Conservation (phyloP, 1,140 invertebrate genomes). For the Nasonia vitripennis region DNA sequence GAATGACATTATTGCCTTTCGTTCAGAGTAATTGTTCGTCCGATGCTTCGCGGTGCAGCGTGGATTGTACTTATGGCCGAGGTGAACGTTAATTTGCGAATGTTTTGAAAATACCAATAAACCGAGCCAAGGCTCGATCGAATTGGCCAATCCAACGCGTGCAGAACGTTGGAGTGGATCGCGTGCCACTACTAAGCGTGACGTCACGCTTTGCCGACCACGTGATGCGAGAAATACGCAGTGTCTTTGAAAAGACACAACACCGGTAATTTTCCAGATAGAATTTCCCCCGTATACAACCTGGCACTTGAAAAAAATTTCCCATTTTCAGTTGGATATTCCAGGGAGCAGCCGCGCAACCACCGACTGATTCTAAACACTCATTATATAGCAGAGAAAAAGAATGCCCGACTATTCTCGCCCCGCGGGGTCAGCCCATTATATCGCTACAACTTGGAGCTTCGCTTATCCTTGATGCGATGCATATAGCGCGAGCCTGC, state of each 20-base stretch:
- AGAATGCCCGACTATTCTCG: neutral
- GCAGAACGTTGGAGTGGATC: neutral
- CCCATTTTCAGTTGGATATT: neutral
- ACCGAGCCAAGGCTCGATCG: neutral
- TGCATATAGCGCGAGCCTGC: neutral
- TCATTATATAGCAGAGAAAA: neutral
- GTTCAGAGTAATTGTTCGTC: too few relatives aligned
- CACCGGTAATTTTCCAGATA: too few relatives aligned
- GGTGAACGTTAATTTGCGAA: neutral
- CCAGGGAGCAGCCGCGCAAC: neutral
- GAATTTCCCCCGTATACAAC: too few relatives aligned
- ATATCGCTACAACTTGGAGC: neutral
- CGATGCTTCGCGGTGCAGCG: too few relatives aligned
- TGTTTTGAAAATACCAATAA: neutral
- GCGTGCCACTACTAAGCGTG: neutral
- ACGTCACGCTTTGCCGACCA: neutral
- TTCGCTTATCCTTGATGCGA: neutral
- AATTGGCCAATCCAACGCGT: neutral
- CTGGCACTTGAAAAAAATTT: too few relatives aligned
- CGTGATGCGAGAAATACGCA: neutral
- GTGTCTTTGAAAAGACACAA: too few relatives aligned
- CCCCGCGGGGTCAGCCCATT: neutral
- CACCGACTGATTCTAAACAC: neutral
- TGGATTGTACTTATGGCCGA: too few relatives aligned
- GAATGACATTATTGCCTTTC: too few relatives aligned